Conservation (phyloP, 1,140 invertebrate genomes). For the Ostrea edulis region DNA sequence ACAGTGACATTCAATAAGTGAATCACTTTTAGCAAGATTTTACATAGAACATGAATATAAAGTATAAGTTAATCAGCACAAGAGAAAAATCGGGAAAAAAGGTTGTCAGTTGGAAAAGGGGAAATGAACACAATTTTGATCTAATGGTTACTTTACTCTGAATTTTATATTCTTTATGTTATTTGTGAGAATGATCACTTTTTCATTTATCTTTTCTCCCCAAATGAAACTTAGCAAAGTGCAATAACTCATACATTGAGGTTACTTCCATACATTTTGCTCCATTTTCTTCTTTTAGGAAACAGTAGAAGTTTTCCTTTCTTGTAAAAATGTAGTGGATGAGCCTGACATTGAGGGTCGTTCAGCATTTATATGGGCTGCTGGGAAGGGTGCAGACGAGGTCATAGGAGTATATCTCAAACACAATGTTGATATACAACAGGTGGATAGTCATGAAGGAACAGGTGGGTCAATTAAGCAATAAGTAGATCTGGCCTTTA, state of each 20-base stretch:
- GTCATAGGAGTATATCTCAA: slow-evolving; percentile 75
- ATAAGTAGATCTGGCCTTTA: no score
- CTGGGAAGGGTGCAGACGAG: slow-evolving; percentile 78
- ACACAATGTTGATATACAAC: slow-evolving; percentile 76
- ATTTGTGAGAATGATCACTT: no score
- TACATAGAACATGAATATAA: no score
- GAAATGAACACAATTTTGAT: no score
- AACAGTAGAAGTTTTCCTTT: slow-evolving; percentile 78
- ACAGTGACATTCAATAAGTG: no score
- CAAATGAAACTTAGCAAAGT: not conserved
- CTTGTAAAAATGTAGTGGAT: slow-evolving; percentile 72
- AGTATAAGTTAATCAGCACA: no score
- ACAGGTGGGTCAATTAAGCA: slow-evolving; percentile 67
- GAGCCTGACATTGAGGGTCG: slow-evolving; percentile 78
- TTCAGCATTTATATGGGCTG: slow-evolving; percentile 80
- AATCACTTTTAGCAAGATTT: no score
- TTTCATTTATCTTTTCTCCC: no score
- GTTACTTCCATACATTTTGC: not conserved
- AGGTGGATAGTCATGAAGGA: slow-evolving; percentile 78
- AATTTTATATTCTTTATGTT: no score
- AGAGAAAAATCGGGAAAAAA: no score
- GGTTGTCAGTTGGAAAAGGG: no score
- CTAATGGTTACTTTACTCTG: no score
- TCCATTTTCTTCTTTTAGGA: slow-evolving; percentile 68
- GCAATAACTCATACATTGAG: not conserved